phyloP scores from a whole-genome alignment of 2,797 vertebrate genomes.

The Sebastes dallii region DNA sequence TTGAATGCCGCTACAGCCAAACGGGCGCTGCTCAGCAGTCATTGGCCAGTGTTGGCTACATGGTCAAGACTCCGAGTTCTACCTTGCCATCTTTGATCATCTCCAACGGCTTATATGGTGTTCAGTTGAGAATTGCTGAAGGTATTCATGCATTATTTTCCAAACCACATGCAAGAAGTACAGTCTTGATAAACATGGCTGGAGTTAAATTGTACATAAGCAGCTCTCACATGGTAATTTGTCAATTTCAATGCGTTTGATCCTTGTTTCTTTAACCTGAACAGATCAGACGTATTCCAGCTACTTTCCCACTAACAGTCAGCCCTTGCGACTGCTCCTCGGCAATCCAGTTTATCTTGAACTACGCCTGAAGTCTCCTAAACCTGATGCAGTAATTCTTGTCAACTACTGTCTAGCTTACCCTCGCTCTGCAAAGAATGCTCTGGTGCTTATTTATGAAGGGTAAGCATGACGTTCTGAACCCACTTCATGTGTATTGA shows the following conservation, averaged over 20 bases:
- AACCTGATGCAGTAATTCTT: constrained; percentile 62
- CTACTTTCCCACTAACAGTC: constrained; percentile 57
- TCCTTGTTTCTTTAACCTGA: not conserved
- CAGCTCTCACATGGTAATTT: not conserved
- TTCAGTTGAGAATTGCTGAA: constrained; percentile 72
- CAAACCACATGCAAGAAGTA: not conserved
- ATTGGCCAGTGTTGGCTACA: constrained; percentile 64
- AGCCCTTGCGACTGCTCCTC: constrained; percentile 70
- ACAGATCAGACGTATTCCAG: constrained; percentile 67
- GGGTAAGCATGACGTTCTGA: constrained; percentile 58
- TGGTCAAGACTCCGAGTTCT: constrained; percentile 67
- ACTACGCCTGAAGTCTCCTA: constrained; percentile 54
- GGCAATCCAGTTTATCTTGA: constrained; percentile 77
- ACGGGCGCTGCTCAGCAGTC: not conserved
- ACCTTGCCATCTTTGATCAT: constrained; percentile 30
- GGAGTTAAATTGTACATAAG: not conserved
- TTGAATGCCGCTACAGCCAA: constrained; percentile 80
- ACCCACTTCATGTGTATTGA: not conserved
- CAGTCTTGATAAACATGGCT: not conserved
- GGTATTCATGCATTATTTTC: constrained; percentile 48
- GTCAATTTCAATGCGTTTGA: fast-evolving
- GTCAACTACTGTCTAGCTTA: constrained; percentile 84
- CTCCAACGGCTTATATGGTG: constrained; percentile 56
- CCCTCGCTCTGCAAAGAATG: constrained; percentile 75
- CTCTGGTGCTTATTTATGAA: constrained; percentile 78